Evolutionary conservation across 2,888 invertebrate genomes (phyloP).

Genomic region (Tenthredo amoena): DNA sequence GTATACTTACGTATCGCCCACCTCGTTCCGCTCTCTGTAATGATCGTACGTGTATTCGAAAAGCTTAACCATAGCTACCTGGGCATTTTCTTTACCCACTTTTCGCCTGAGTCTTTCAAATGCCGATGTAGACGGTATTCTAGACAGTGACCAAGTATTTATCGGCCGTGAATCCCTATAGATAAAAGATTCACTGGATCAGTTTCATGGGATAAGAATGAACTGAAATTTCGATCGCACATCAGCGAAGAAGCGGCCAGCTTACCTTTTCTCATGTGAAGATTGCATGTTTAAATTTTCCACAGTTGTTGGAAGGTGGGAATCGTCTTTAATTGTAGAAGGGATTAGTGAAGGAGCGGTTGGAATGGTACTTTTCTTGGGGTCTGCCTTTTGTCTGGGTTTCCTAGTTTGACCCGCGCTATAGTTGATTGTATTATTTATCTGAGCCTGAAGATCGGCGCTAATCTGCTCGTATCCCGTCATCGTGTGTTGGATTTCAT

Average conservation of each 20-base stretch:
- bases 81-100: not conserved
- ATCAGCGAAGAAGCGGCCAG: not conserved
- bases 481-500: not conserved
- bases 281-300: not conserved
- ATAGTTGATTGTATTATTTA: not conserved
- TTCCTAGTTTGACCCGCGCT: not conserved
- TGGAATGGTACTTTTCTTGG: not conserved
- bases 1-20: constrained; percentile 69
- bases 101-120: not conserved
- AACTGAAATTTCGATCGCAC: not conserved
- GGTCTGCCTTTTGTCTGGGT: not conserved
- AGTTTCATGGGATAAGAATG: not conserved
- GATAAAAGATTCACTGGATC: constrained; percentile 10
- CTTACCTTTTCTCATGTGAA: not conserved
- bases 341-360: not conserved
- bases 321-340: not conserved
- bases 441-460: not conserved
- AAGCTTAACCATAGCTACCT: not conserved
- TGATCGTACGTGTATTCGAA: not conserved
- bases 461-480: not conserved
- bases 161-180: constrained; percentile 54
- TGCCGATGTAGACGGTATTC: constrained; percentile 62
- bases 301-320: not conserved
- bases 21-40: not conserved
- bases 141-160: constrained; percentile 68